Conservation (phyloP, 2,888 invertebrate genomes). For the Epinotia demarniana region DNA sequence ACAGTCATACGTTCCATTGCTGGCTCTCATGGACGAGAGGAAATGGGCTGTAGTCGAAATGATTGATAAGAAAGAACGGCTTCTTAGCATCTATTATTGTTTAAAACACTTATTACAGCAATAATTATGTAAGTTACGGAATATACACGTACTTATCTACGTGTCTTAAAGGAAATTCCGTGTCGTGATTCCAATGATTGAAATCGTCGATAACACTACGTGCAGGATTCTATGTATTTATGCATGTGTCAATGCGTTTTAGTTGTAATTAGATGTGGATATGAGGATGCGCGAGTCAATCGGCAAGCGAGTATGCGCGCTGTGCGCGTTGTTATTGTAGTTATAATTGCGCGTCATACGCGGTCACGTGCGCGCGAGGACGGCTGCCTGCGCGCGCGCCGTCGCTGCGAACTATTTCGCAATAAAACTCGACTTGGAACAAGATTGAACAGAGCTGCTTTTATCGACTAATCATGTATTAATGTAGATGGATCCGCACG, state of each 20-base stretch:
- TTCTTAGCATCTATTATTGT: background rate
- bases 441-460: slow-evolving; percentile 56
- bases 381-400: slow-evolving; percentile 23
- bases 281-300: slow-evolving; percentile 49
- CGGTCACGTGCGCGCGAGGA: slow-evolving; percentile 52
- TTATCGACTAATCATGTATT: slow-evolving; percentile 53
- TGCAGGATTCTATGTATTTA: slow-evolving; percentile 39
- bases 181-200: slow-evolving; percentile 31
- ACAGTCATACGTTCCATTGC: background rate
- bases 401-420: slow-evolving; percentile 50
- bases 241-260: slow-evolving; percentile 40
- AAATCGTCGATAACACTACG: slow-evolving; percentile 36
- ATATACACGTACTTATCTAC: slow-evolving; percentile 27
- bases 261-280: slow-evolving; percentile 47
- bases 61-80: background rate
- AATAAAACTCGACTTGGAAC: slow-evolving; percentile 54
- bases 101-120: background rate
- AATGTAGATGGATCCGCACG: slow-evolving; percentile 44
- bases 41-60: background rate
- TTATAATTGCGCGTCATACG: slow-evolving; percentile 56
- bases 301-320: slow-evolving; percentile 43
- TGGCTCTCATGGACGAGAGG: background rate
- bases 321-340: slow-evolving; percentile 52
- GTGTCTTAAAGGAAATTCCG: slow-evolving; percentile 37
- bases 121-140: slow-evolving; percentile 9